Evolutionary conservation across 2,888 invertebrate species (phyloP), one percentile per base, ranked within the genome.

Genomic region (Spilarctia lutea): DNA sequence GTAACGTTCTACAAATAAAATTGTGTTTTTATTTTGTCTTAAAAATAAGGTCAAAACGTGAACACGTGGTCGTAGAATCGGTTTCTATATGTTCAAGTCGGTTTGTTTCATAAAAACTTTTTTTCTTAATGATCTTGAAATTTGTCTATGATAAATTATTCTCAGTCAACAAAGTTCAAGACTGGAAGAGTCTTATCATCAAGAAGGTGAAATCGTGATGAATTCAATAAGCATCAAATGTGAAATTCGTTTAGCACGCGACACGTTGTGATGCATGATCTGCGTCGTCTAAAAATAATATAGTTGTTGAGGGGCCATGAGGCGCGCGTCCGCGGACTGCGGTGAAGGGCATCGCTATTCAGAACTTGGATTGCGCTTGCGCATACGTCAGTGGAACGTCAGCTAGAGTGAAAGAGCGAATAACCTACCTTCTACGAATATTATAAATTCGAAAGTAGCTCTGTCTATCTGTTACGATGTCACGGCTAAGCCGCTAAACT

Each of bases 221-320:
- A 27, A n/a, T 30, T 30, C 60, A 30, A 27, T 27, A 13, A 63
- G 60, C 18, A 18, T 63, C 60, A 30, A 63, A 63, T 63, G 7
- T 48, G 67, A 42, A 18, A 66, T 39, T 67, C 42, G 13, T 48
- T 20, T 3, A 30, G 48, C 39, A 20, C 30, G 20, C 48, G 30
- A 33, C 65, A 71, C 45, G 13, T 42, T 70, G 69, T 73, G 75
- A 76, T 76, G 73, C 69, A 76, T 68, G 65, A 68, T 75, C 60
- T 70, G 63, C 68, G 68, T 27, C 77, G 39, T 67, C 76, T 83
- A 83, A 75, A 78, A 79, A 83, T 83, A 83, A 74, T 75, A 65
- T 75, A 65, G 74, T 76, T 76, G 77, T 82, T 83, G 80, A 83
- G 79, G 75, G 76, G 68, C 18, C 73, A 65, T 56, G 52, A 52